phyloP scores from a whole-genome alignment of 2,113 vertebrate genomes.

The Cyprinodon variegatus region DNA sequence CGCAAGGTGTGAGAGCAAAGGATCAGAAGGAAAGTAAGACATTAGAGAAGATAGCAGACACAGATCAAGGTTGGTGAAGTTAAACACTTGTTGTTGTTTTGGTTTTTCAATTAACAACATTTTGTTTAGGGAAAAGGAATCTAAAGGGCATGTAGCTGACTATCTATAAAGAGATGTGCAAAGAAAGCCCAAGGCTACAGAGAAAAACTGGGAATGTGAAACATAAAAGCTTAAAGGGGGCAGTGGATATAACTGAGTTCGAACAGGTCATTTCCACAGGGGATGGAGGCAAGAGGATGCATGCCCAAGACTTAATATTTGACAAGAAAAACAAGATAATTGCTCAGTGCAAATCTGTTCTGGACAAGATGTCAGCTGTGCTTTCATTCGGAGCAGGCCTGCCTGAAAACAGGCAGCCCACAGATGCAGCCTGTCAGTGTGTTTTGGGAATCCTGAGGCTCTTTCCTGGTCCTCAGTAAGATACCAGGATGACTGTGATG shows the following conservation, averaged over 20 bases:
- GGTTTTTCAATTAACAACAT: background rate
- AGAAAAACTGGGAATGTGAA: constrained; percentile 59
- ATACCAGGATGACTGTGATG: constrained; percentile 43
- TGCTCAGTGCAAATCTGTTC: constrained; percentile 51
- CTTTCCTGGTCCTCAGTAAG: constrained; percentile 42
- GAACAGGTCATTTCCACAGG: constrained; percentile 54
- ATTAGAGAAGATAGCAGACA: constrained; percentile 23
- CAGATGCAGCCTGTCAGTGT: constrained; percentile 68
- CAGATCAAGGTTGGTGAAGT: constrained; percentile 44
- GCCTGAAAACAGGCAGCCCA: constrained; percentile 37
- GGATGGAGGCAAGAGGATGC: constrained; percentile 40
- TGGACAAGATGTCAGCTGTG: constrained; percentile 68
- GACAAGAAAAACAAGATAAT: constrained; percentile 68
- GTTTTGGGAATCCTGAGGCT: constrained; percentile 56
- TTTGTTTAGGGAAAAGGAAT: constrained; percentile 31
- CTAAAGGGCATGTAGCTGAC: constrained; percentile 50
- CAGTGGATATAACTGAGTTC: constrained; percentile 25
- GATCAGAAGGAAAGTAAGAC: constrained; percentile 27
- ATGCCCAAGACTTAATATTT: constrained; percentile 55
- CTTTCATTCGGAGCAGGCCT: constrained; percentile 60
- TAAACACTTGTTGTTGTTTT: constrained; percentile 15
- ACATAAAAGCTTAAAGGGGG: constrained; percentile 22
- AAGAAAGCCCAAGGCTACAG: constrained; percentile 53
- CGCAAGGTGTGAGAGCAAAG: constrained; percentile 21
- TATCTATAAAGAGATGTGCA: constrained; percentile 23